Conservation (phyloP, 2,888 invertebrate species). For the Synanthedon formicaeformis region DNA sequence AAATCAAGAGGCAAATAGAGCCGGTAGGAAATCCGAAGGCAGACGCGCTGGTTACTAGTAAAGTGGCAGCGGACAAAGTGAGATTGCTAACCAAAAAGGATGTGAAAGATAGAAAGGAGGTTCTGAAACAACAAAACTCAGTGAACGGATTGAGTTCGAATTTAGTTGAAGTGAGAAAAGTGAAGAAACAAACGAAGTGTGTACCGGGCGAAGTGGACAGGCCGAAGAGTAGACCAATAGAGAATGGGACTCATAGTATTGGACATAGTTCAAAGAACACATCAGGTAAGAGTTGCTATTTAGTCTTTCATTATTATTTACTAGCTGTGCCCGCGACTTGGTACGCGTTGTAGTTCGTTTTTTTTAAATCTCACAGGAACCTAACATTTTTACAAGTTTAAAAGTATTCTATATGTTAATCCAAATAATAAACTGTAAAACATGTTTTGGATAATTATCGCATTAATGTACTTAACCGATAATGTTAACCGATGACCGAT, state of each 20-base stretch:
- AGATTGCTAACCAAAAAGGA: slow-evolving; percentile 53
- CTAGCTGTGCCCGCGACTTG: no score
- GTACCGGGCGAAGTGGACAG: slow-evolving; percentile 40
- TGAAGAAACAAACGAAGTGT: slow-evolving; percentile 40
- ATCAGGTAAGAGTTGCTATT: slow-evolving; percentile 24
- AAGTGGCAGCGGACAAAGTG: slow-evolving; percentile 53
- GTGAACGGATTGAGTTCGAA: slow-evolving; percentile 32
- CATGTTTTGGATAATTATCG: no score
- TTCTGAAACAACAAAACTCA: slow-evolving; percentile 46
- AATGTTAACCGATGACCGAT: no score
- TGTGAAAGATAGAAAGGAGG: slow-evolving; percentile 49
- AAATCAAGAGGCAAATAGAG: slow-evolving; percentile 39
- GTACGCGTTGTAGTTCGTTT: no score
- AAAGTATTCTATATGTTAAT: no score
- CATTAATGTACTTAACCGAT: no score
- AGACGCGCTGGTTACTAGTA: slow-evolving; percentile 41
- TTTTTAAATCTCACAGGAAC: no score
- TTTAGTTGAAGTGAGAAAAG: slow-evolving; percentile 40
- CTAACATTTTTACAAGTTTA: no score
- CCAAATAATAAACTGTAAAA: no score
- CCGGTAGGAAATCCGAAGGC: slow-evolving; percentile 44
- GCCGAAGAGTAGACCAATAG: slow-evolving; percentile 30
- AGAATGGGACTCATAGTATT: slow-evolving; percentile 40
- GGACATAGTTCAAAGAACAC: slow-evolving; percentile 33
- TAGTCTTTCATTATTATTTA: no score